Evolutionary conservation across 2,888 invertebrate species (phyloP).

Genomic region (Drosophila yooni): DNA sequence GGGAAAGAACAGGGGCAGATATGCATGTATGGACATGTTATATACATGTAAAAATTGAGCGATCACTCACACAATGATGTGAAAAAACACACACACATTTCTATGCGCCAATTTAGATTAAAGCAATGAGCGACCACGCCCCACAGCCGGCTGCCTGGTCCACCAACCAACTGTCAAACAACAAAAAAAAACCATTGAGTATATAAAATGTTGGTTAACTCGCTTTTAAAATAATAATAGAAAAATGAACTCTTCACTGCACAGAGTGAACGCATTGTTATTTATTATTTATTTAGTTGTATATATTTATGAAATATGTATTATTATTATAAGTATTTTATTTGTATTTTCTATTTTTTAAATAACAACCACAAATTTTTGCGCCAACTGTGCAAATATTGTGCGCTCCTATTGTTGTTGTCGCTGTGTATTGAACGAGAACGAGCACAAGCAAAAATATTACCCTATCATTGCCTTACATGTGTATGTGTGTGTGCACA

Average conservation of each 20-base stretch:
- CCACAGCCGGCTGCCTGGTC: conserved; percentile 36
- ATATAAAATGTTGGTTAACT: conserved; percentile 33
- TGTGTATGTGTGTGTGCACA: background rate
- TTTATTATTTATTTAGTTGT: conserved; percentile 40
- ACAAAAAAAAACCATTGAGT: conserved; percentile 5
- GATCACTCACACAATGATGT: conserved; percentile 55
- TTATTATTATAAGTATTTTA: conserved; percentile 45
- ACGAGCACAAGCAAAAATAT: background rate
- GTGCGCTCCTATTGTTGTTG: conserved; percentile 14
- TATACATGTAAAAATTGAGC: conserved; percentile 63
- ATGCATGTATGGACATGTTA: conserved; percentile 36
- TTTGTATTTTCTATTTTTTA: conserved; percentile 29
- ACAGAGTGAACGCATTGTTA: conserved; percentile 67
- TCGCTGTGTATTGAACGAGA: conserved; percentile 11
- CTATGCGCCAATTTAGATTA: conserved; percentile 82
- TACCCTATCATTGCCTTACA: conserved; percentile 1
- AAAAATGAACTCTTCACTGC: conserved; percentile 45
- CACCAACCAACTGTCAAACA: conserved; percentile 50
- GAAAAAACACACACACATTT: conserved; percentile 51
- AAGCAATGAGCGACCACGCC: conserved; percentile 71
- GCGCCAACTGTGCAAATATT: conserved; percentile 74
- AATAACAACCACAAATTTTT: conserved; percentile 46
- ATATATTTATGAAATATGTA: conserved; percentile 59
- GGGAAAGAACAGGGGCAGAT: conserved; percentile 11
- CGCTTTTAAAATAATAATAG: conserved; percentile 54